Conservation (phyloP, 1,140 invertebrate genomes). For the Bicyclus anynana region DNA sequence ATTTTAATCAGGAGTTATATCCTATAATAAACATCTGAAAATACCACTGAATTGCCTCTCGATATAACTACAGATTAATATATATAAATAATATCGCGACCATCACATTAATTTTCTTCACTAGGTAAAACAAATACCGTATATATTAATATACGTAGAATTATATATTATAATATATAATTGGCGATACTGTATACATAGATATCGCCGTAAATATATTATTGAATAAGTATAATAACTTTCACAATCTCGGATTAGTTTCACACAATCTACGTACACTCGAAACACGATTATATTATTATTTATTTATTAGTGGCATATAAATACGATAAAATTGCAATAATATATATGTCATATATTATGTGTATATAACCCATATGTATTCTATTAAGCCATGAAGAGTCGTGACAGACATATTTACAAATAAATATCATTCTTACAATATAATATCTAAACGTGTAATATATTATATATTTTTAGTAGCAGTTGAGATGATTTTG, state of each 20-base stretch:
- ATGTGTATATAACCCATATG: neutral
- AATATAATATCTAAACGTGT: neutral
- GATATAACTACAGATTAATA: too few species aligned
- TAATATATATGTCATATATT: neutral
- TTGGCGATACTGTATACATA: neutral
- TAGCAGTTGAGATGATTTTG: too few species aligned
- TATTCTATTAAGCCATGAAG: conserved; percentile 72
- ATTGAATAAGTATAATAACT: too few species aligned
- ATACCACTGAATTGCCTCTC: too few species aligned
- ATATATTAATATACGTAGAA: neutral
- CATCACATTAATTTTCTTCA: too few species aligned
- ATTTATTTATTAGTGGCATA: neutral
- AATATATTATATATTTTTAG: too few species aligned
- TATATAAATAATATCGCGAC: too few species aligned
- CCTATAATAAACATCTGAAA: too few species aligned
- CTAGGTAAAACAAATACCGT: too few species aligned
- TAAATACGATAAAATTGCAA: neutral
- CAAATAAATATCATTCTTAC: conserved; percentile 6
- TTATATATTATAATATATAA: conserved; percentile 2
- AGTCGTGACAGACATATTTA: conserved; percentile 36
- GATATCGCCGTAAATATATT: too few species aligned
- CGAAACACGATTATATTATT: neutral
- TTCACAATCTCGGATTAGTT: too few species aligned
- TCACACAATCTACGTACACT: conserved; percentile 1
- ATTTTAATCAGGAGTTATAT: too few species aligned